Evolutionary conservation across 2,888 invertebrate genomes (phyloP).

Genomic region (Rhynchonema sp.): DNA sequence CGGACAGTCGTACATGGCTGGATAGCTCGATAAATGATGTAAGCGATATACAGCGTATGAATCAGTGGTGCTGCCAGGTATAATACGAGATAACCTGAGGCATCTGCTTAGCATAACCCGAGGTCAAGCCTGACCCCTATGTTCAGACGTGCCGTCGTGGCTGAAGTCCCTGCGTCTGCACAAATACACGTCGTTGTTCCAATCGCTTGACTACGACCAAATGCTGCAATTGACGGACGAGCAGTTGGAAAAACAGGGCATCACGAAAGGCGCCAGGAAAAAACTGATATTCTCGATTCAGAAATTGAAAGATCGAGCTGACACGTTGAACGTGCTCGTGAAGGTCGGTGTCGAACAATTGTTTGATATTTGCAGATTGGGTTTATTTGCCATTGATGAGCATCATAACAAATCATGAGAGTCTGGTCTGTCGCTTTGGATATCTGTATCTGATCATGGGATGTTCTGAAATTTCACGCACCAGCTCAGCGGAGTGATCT

Average conservation of each 20-base stretch:
- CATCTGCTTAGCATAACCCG: not conserved
- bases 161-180: conserved; percentile 78
- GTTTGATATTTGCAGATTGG: too few species aligned
- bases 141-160: conserved; percentile 52
- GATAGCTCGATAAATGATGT: too few species aligned
- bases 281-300: conserved; percentile 73
- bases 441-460: too few species aligned
- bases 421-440: too few species aligned
- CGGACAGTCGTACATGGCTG: too few species aligned
- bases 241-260: conserved; percentile 49
- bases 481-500: too few species aligned
- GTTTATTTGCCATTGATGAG: too few species aligned
- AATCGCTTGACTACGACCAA: conserved; percentile 70
- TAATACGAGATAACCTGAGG: not conserved
- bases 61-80: too few species aligned
- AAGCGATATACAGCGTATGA: too few species aligned
- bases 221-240: conserved; percentile 77
- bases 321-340: conserved; percentile 48
- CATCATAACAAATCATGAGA: too few species aligned
- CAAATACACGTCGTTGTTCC: conserved; percentile 82
- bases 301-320: conserved; percentile 59
- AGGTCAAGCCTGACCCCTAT: not conserved
- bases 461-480: too few species aligned
- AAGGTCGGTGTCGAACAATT: conserved; percentile 32
- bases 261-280: conserved; percentile 85